These are phyloP conservation scores for Zaprionus tsacasi DNA, from an alignment of 1,140 invertebrate species.

Conservation along the genomic window DNA sequence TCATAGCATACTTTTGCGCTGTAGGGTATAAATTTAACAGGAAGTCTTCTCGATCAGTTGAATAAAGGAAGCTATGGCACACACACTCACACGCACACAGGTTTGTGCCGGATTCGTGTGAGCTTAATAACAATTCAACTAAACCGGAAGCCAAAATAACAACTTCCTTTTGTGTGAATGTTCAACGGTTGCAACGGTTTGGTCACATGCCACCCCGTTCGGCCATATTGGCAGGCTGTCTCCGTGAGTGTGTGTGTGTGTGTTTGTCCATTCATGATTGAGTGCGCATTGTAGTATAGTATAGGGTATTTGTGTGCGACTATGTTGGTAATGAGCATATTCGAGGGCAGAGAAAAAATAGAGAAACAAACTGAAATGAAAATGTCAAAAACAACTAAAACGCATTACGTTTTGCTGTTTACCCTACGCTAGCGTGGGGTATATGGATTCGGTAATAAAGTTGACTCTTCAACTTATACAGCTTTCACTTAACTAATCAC, in stretches of 20 bases:
- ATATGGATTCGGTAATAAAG: too few relatives aligned
- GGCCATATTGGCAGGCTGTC: constrained; percentile 30
- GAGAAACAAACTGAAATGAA: constrained; percentile 2
- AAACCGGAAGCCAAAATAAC: constrained; percentile 78
- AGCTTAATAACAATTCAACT: constrained; percentile 75
- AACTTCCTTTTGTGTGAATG: constrained; percentile 80
- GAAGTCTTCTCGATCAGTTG: constrained; percentile 28
- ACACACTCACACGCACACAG: not conserved
- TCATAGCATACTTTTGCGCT: not conserved
- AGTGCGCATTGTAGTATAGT: constrained; percentile 52
- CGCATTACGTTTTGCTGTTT: constrained; percentile 33
- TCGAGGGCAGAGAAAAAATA: constrained; percentile 16
- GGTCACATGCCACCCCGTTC: constrained; percentile 68
- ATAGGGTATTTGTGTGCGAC: constrained; percentile 19
- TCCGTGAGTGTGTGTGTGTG: constrained; percentile 47
- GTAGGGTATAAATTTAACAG: constrained; percentile 12
- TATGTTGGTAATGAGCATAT: constrained; percentile 34
- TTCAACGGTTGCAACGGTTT: constrained; percentile 47
- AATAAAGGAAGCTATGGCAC: not conserved
- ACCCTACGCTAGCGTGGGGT: not conserved
- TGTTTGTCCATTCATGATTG: constrained; percentile 65
- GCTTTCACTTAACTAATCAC: not conserved
- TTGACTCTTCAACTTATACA: not conserved
- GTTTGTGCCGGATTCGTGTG: constrained; percentile 35
- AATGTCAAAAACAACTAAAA: constrained; percentile 43